phyloP scores from a whole-genome alignment of 1,140 invertebrate genomes.

The Hypothenemus hampei region DNA sequence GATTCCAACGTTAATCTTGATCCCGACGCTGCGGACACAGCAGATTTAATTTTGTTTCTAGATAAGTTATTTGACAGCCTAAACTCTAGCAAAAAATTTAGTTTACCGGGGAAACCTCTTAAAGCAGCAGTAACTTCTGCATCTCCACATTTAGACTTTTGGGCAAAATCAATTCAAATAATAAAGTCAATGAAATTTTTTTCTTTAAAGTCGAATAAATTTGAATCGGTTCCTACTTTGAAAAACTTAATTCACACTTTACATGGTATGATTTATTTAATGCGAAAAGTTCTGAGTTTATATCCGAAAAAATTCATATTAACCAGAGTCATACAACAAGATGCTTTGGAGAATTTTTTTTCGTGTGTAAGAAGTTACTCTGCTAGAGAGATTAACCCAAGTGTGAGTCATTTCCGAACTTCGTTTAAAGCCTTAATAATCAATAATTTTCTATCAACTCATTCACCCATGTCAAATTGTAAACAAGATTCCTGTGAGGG shows the following conservation, averaged over 20 bases:
- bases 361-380: conserved; percentile 30
- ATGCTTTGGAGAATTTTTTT: conserved; percentile 40
- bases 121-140: conserved; percentile 32
- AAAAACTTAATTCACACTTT: conserved; percentile 38
- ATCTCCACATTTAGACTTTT: conserved; percentile 34
- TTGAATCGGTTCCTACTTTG: conserved; percentile 32
- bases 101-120: conserved; percentile 31
- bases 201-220: conserved; percentile 16
- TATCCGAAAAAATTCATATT: conserved; percentile 11
- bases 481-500: conserved; percentile 1
- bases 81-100: conserved; percentile 29
- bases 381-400: conserved; percentile 9
- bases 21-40: conserved; percentile 32
- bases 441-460: conserved; percentile 6
- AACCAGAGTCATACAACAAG: conserved; percentile 33
- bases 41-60: conserved; percentile 35
- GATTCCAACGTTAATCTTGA: too few species aligned
- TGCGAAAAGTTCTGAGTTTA: neutral
- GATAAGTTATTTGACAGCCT: conserved; percentile 38
- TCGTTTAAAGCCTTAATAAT: conserved; percentile 17
- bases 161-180: conserved; percentile 28
- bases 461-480: conserved; percentile 13
- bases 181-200: conserved; percentile 35
- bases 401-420: neutral
- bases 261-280: conserved; percentile 33